Percentiles rank a stretch among this genome's conserved stretches.
phyloP scores from a whole-genome alignment of 1,140 invertebrate species.

The Drosophila seguyi region DNA sequence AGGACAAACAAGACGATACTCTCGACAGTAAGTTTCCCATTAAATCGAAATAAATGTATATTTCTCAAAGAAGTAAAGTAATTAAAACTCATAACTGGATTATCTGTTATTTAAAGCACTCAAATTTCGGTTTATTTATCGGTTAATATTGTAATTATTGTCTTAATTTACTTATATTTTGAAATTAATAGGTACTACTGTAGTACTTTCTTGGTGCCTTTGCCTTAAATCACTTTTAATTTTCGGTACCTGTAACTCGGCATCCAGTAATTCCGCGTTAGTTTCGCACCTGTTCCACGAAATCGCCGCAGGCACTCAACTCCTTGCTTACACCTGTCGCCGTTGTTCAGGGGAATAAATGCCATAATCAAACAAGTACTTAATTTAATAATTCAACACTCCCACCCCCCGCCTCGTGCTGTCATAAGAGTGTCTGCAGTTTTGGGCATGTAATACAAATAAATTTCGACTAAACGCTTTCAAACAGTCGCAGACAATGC shows the following conservation, averaged over 20 bases:
- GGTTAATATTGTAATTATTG: too few species aligned
- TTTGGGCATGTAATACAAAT: slow-evolving; percentile 63
- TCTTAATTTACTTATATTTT: not conserved
- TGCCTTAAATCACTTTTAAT: not conserved
- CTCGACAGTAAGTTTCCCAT: not conserved
- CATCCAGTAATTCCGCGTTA: not conserved
- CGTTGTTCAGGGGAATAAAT: slow-evolving; percentile 35
- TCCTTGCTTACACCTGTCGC: slow-evolving; percentile 3
- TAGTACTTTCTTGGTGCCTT: not conserved
- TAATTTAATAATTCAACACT: slow-evolving; percentile 70
- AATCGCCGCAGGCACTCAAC: slow-evolving; percentile 7
- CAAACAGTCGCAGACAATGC: slow-evolving; percentile 60
- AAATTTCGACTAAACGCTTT: slow-evolving; percentile 75
- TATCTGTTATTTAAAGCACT: not conserved
- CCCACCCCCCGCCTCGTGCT: not conserved
- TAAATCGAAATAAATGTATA: not conserved
- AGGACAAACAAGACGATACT: not conserved
- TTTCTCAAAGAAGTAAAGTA: not conserved
- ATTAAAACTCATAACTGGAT: not conserved
- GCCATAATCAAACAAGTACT: slow-evolving; percentile 38
- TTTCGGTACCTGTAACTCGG: not conserved
- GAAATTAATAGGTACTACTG: not conserved
- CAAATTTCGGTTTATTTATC: not conserved
- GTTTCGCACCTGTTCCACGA: not conserved
- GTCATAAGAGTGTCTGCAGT: slow-evolving; percentile 27